Evolutionary conservation across 2,888 invertebrate species (phyloP), one percentile per base, ranked within the genome.

Genomic region (Phymatocera aterrima): DNA sequence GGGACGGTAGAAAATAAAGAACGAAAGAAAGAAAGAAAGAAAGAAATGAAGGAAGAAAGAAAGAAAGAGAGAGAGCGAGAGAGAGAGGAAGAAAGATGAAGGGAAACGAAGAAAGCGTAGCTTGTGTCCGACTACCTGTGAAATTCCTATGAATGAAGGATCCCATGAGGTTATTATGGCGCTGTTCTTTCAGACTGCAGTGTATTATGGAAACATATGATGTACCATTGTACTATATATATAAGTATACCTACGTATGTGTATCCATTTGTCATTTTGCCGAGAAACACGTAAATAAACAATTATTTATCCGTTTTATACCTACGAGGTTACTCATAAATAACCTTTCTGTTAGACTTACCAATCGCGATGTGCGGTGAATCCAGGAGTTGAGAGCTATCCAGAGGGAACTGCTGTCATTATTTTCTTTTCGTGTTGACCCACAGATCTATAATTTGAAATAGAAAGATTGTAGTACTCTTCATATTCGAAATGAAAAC

Each of bases 101-200:
- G 85, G 85, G 84, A 88, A 87, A 87, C 87, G n/a, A n/a, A n/a
- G n/a, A n/a, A n/a, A n/a, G n/a, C n/a, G n/a, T n/a, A n/a, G n/a
- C n/a, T n/a, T n/a, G 87, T 87, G 87, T 88, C 87, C 87, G 88
- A 87, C 87, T 87, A 87, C 87, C 86, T 87, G 87, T 88, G 86
- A 87, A 87, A 87, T 87, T 87, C 87, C 88, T 87, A 88, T 87
- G 87, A 87, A 87, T 88, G 88, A 87, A 77, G 40, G 40, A 70
- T 78, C 78, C 78, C 72, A 46, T 28, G 61, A 31, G 60, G 37
- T 60, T n/a, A n/a, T 24, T 2, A 24, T 65, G 51, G 28, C 48
- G 15, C 18, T n/a, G 68, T 68, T 64, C 64, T 68, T 68, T n/a
- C 31, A 12, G 31, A 72, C 21, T 34, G 18, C 51, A 34, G 1